Base-by-base conservation (phyloP, 2,888 invertebrate species). In the Ommatoiulus sabulosus region DNA sequence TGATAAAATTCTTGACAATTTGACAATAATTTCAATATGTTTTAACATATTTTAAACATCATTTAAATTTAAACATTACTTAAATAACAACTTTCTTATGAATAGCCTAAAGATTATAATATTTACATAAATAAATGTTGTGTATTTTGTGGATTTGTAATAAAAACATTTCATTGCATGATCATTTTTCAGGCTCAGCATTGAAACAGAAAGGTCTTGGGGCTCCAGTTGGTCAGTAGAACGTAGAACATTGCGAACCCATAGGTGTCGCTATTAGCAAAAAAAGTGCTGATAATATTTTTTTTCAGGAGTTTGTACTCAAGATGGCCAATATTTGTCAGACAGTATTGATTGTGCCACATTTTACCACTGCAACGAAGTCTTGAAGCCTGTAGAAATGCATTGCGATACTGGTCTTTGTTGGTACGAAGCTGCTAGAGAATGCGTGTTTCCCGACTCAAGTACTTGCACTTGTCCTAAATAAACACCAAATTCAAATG, bases 321-420 rank as follows among this genome's bases (percentile, higher is more conserved):
- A 84, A 35, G 43, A 43, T 84, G 84, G 84, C 12, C 35, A 84
- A 17, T 84, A 84, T 84, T 4, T 84, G 7, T 24, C 84, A 12
- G 84, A 84, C 84, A 20, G n/a, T 84, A 15, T 6, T 4, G 35
- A 84, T 1, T 84, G 84, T 44, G 43, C 12, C 43, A n/a, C 43
- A 15, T 84, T 84, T 35, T 84, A 84, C 84, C 43, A 84, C 5
- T 84, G 84, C 17, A 35, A 84, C 8, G 84, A 84, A 35, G 35
- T 35, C 8, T 84, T 84, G 84, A n/a, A 15, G 5, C 84, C 84
- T 84, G 43, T 15, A 84, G 15, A 1, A 84, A 1, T 3, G 43
- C 35, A 44, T 17, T 84, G 84, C 35, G 84, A 5, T 84, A 5
- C 0, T n/a, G 84, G 84, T 84, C 84, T 84, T 17, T 84, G 84